Base-by-base conservation (phyloP, 2,113 vertebrate species). In the Herpailurus yagouaroundi region DNA sequence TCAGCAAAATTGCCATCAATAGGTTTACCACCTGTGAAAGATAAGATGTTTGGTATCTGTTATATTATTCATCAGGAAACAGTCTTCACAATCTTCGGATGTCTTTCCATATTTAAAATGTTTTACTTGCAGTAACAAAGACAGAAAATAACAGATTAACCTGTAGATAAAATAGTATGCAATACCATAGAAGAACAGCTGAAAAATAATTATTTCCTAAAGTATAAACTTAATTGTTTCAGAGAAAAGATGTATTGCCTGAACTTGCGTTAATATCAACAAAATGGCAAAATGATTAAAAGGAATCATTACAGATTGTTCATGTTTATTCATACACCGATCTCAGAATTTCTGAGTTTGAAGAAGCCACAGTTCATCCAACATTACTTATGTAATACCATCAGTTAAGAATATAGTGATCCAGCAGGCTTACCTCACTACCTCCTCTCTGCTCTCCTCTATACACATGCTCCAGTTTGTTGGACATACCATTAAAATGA, bases 1-100 rank as follows among this genome's bases (percentile, higher is more conserved):
- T 99, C 98, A 99, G 98, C 98, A 99, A 98, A 98, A 99, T 99
- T 92, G 99, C 99, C 99, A 99, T 99, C 98, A 99, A 98, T 86
- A 99, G 98, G 98, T 99, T 99, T 96, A 99, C 99, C 73, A 99
- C 99, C 99, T 99, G 98, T 63, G 93, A 96, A 95, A 96, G 95
- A 95, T 1, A 91, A 71, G 25, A 96, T n/a, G 57, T 89, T 45
- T 45, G 45, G 45, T 48, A 81, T 55, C 79, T 87, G 31, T 84
- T 68, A 89, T 11, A 64, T 45, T 60, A 96, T 18, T 23, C 48
- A 36, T 27, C 45, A 68, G 29, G 27, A 85, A 55, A 18, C 13
- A 57, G 33, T 48, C 86, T 81, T 60, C n/a, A 97, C 55, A 89
- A 81, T 89, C 88, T 63, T 85, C 9, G 68, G 29, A 36, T 4